Conservation (phyloP, 2,888 invertebrate genomes). For the Sesia apiformis region DNA sequence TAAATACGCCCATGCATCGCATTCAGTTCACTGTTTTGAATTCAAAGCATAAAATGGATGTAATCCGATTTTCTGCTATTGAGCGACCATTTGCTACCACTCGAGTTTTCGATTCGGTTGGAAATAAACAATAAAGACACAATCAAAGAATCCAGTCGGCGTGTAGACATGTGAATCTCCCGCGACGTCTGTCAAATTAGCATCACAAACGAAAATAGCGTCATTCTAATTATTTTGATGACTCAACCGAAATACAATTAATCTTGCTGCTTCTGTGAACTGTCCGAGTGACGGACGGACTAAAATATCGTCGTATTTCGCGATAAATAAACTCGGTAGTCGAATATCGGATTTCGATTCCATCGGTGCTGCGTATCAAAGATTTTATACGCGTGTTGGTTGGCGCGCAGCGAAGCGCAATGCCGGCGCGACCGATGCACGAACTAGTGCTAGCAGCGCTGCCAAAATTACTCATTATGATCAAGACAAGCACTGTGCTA, state of each 20-base stretch:
- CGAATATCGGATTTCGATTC: constrained; percentile 72
- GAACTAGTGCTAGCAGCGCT: constrained; percentile 1
- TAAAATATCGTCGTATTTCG: constrained; percentile 72
- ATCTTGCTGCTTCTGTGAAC: constrained; percentile 73
- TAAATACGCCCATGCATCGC: too few species aligned
- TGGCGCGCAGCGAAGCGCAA: constrained; percentile 45
- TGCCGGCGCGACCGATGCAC: constrained; percentile 25
- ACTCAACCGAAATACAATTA: constrained; percentile 74
- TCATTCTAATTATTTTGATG: constrained; percentile 75
- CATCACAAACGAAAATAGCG: constrained; percentile 73
- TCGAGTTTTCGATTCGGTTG: constrained; percentile 16
- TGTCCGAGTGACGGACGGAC: constrained; percentile 71
- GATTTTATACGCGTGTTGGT: constrained; percentile 53
- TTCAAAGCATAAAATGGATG: too few species aligned
- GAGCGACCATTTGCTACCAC: background rate
- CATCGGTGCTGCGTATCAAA: constrained; percentile 72
- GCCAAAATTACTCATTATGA: background rate
- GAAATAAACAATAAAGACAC: constrained; percentile 52
- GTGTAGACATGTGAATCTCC: constrained; percentile 62
- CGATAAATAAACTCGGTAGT: constrained; percentile 67
- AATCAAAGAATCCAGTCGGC: constrained; percentile 56
- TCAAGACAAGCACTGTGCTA: too few species aligned
- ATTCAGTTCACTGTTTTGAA: too few species aligned
- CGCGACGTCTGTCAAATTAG: constrained; percentile 75
- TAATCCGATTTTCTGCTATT: too few species aligned